Base-by-base conservation (phyloP, 1,140 invertebrate species). In the Zaprionus ornatus region DNA sequence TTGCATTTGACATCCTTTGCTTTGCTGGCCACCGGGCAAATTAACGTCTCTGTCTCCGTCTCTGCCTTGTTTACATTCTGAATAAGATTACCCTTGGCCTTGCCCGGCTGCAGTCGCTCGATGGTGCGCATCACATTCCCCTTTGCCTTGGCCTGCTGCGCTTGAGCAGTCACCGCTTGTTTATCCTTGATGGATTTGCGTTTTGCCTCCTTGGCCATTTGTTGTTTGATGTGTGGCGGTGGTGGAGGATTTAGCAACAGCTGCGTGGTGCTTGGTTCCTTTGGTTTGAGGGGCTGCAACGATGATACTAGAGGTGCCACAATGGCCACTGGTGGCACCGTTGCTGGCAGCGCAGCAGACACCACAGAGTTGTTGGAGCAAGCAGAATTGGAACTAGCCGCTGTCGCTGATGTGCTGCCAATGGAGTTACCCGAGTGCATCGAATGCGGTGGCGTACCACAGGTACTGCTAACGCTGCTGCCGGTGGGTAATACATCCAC, bases 21-120 rank as follows among this genome's bases (percentile, higher is more conserved):
- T 88, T 94, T 94, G 81, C 85, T 78, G 84, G 92, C 91, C 64
- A 93, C 74, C 52, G 91, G 91, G 55, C 66, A 73, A 4, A 29
- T n/a, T 32, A 50, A 13, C 0, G 77, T 48, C 74, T 93, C 92
- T 52, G 92, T 61, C 57, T 92, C 75, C 29, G 63, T 5, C 12
- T 90, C 82, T 19, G 88, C 72, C 78, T 94, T 94, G 67, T 93
- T 88, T 74, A 94, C 93, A 69, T 93, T 94, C 64, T 93, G 93
- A 17, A 97, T 93, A n/a, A 97, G 93, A 93, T 97, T 97, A 2
- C 96, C 96, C 93, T 97, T 97, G 77, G 96, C 96, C 93, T 97
- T 97, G 4, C 96, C 97, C 9, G 96, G 96, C 81, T 97, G 96
- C 23, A 97, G 92, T 50, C 97, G 93, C 69, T 97, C 96, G 65